These are phyloP conservation scores for Laupala kohalensis DNA, from an alignment of 1,140 invertebrate species.

Conservation along the genomic window DNA sequence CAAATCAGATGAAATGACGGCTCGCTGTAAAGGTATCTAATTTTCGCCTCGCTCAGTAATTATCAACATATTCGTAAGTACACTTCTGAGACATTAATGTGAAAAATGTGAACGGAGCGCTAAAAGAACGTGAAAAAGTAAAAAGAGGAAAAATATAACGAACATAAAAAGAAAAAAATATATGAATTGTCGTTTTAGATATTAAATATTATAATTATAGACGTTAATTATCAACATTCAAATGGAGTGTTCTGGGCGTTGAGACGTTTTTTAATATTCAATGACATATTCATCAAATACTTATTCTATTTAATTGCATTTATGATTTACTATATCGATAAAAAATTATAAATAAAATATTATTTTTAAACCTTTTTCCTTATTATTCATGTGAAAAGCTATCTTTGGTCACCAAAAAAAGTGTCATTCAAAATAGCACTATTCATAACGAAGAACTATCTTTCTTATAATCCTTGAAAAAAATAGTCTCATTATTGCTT, in stretches of 20 bases:
- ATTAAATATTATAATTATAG: neutral
- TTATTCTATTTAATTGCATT: neutral
- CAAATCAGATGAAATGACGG: no score
- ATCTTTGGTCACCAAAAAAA: neutral
- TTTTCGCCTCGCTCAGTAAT: no score
- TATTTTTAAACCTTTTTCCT: neutral
- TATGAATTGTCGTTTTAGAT: neutral
- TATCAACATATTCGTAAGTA: no score
- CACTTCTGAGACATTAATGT: no score
- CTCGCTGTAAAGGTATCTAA: no score
- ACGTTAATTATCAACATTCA: neutral
- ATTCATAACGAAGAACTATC: no score
- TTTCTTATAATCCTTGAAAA: no score
- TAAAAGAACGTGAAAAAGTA: no score
- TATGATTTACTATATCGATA: neutral
- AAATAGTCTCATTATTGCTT: neutral
- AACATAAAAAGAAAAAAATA: neutral
- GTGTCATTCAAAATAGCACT: neutral
- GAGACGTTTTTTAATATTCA: no score
- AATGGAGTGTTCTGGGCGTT: no score
- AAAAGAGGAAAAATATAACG: no score
- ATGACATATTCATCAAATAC: neutral
- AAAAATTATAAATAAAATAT: neutral
- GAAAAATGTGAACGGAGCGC: no score
- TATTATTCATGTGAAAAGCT: neutral